phyloP scores from a whole-genome alignment of 2,888 invertebrate species.

The Drosophila flavopinicola region DNA sequence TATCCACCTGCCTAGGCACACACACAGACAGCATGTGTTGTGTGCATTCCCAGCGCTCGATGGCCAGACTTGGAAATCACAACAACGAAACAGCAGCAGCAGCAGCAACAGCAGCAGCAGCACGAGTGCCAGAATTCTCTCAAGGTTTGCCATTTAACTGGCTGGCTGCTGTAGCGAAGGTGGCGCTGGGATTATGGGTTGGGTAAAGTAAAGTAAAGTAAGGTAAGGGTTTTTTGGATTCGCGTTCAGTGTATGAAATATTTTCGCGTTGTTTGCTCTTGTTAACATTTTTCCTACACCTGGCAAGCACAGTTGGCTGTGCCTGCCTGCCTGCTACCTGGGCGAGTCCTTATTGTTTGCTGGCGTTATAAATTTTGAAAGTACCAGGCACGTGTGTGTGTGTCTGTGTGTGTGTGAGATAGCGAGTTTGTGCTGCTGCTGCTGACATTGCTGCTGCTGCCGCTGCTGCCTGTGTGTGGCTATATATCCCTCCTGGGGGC shows the following conservation, averaged over 20 bases:
- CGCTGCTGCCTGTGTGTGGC: conserved; percentile 14
- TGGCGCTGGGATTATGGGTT: conserved; percentile 7
- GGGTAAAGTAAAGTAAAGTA: too few species aligned
- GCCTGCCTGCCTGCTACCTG: conserved; percentile 2
- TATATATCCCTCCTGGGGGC: conserved; percentile 67
- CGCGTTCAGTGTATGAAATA: conserved; percentile 58
- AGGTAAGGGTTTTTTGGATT: conserved; percentile 22
- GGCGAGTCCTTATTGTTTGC: conserved; percentile 27
- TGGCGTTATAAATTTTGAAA: conserved; percentile 73
- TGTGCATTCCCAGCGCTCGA: conserved; percentile 44
- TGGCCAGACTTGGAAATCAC: conserved; percentile 46
- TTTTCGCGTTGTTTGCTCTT: conserved; percentile 67
- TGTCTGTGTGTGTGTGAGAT: conserved; percentile 48
- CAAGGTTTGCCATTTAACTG: conserved; percentile 70
- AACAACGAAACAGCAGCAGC: conserved; percentile 17
- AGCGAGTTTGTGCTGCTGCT: conserved; percentile 35
- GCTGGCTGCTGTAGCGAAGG: conserved; percentile 30
- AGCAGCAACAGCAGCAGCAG: not conserved
- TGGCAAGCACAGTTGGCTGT: conserved; percentile 34
- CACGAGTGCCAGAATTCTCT: conserved; percentile 46
- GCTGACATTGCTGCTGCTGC: conserved; percentile 5
- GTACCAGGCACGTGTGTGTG: conserved; percentile 45
- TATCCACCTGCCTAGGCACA: conserved; percentile 21
- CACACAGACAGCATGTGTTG: not conserved
- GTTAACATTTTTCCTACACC: conserved; percentile 66